phyloP scores from a whole-genome alignment of 2,113 vertebrate genomes.

The Elgaria multicarinata region DNA sequence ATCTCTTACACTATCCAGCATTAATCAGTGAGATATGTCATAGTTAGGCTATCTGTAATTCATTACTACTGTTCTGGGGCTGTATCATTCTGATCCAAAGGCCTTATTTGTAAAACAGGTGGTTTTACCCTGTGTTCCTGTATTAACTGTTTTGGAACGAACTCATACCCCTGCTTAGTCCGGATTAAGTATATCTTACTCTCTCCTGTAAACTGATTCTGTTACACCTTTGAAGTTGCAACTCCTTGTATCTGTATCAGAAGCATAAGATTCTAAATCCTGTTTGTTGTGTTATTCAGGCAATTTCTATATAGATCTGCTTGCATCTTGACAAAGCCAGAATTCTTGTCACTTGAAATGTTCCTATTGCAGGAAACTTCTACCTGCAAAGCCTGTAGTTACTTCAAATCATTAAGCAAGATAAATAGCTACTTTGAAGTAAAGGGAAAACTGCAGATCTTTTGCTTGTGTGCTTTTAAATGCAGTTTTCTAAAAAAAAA shows the following conservation, averaged over 20 bases:
- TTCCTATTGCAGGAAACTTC: background rate
- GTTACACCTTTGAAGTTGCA: background rate
- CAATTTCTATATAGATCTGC: background rate
- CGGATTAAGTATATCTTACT: background rate
- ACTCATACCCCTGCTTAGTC: background rate
- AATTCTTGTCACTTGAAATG: background rate
- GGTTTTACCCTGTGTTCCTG: background rate
- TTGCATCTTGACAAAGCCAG: background rate
- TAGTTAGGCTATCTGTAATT: background rate
- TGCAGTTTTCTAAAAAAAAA: background rate
- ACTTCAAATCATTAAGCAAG: background rate
- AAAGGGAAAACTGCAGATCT: slow-evolving; percentile 27
- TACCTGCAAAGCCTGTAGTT: background rate
- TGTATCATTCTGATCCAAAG: background rate
- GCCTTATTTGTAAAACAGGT: background rate
- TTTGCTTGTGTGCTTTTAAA: slow-evolving; percentile 18
- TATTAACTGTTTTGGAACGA: background rate
- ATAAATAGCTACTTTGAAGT: background rate
- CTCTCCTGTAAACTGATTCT: background rate
- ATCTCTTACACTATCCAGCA: background rate
- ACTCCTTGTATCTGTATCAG: background rate
- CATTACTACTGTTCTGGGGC: background rate
- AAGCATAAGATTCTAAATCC: background rate
- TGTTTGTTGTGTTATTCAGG: background rate
- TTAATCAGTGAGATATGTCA: background rate